A percentile compares a stretch with the other conserved stretches of the same genome.
Evolutionary conservation across 2,797 vertebrate species (phyloP).

Genomic region (Sciurus carolinensis): DNA sequence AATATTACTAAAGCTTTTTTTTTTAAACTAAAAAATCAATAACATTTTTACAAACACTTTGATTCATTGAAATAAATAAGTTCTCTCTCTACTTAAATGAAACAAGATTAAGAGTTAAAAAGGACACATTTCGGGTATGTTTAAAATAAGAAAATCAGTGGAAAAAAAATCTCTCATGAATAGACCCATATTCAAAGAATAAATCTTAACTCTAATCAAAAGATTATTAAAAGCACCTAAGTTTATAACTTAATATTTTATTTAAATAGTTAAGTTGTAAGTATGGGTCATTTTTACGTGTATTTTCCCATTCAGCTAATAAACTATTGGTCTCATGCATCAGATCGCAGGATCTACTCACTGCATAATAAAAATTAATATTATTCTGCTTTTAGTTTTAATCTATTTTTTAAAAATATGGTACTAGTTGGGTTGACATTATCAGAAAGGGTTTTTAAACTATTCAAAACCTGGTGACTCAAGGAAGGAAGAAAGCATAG

Average conservation of each 20-base stretch:
- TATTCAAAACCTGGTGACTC: not conserved
- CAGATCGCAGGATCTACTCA: not conserved
- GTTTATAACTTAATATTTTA: constrained; percentile 11
- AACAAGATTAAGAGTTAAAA: not conserved
- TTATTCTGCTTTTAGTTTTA: not conserved
- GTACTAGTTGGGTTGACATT: not conserved
- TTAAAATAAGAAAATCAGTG: not conserved
- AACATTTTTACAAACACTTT: not conserved
- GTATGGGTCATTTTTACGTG: not conserved
- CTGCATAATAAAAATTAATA: not conserved
- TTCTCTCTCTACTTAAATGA: not conserved
- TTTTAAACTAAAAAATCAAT: not conserved
- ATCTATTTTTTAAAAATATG: not conserved
- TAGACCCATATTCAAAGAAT: not conserved
- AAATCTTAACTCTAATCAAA: not conserved
- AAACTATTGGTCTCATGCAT: not conserved
- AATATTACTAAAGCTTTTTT: not conserved
- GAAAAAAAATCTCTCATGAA: not conserved
- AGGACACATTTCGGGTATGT: not conserved
- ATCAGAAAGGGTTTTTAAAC: not conserved
- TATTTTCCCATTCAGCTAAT: not conserved
- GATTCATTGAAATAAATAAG: not conserved
- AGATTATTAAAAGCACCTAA: not conserved
- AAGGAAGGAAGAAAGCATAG: not conserved
- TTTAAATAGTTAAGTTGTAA: not conserved